Evolutionary conservation across 2,797 vertebrate genomes (phyloP), one percentile per base, ranked within the genome.

Genomic region (Poecilia velifera): DNA sequence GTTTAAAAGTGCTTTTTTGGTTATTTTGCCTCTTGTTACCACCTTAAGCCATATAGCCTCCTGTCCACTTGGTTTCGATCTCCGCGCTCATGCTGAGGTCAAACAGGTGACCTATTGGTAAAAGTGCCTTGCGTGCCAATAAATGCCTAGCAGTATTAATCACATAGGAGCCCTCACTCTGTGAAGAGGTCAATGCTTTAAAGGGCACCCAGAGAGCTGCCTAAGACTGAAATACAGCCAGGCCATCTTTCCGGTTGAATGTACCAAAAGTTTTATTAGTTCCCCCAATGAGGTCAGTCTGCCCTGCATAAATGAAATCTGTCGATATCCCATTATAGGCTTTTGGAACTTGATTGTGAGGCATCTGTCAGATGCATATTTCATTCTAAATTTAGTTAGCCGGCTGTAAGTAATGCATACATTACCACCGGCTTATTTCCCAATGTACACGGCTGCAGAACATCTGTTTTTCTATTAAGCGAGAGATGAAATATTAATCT

Each of bases 51-150:
- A 72, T 86, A 83, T 88, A 81, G 88, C 77, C 91, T 93, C 87
- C 86, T 84, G 90, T 94, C 91, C 90, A 86, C 84, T 82, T 16
- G 66, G 84, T 73, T 95, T 94, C 93, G 92, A 94, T 94, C 89
- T 76, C 74, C 5, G 47, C 46, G 85, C 87, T 83, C 7, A 49
- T 72, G 39, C 88, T 22, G 86, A 88, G 93, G 93, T 95, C 93
- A 94, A 90, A 87, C 93, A 86, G 93, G 90, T 89, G 93, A 95
- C 94, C 94, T 95, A 95, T 95, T 82, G 95, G 94, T 94, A 89
- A 94, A 94, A 95, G 91, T 93, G 92, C 90, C 91, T 87, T 84
- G 88, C 79, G 91, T 93, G 94, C 94, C 94, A 93, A 95, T 95
- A 95, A 92, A 94, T 86, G 91, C 91, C 92, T 82, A 74, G 92